These are phyloP conservation scores for Pseudopipra pipra DNA, from an alignment of 2,113 vertebrate genomes.

Conservation along the genomic window DNA sequence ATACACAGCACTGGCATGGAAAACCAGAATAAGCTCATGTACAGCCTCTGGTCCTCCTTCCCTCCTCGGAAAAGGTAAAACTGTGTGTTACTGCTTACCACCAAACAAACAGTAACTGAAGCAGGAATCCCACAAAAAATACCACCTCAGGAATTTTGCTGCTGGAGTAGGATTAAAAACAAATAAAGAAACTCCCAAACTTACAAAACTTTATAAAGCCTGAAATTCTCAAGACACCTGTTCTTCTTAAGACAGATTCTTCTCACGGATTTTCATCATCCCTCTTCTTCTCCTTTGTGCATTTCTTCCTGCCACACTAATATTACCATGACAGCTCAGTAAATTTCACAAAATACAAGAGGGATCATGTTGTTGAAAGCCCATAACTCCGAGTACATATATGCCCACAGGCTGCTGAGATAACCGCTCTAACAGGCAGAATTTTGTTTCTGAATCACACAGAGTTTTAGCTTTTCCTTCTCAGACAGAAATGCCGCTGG, in stretches of 20 bases:
- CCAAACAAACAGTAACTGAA: neutral
- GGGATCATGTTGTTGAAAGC: constrained; percentile 41
- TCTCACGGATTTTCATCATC: neutral
- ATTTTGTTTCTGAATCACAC: neutral
- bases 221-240: constrained; percentile 10
- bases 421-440: constrained; percentile 17
- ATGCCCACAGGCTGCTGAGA: constrained; percentile 34
- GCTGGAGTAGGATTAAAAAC: neutral
- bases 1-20: neutral
- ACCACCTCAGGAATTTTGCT: neutral
- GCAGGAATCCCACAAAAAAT: neutral
- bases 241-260: constrained; percentile 9
- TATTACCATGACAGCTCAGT: constrained; percentile 17
- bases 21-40: neutral
- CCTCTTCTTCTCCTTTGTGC: neutral
- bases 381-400: constrained; percentile 3
- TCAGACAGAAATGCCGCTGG: neutral
- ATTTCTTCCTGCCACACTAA: constrained; percentile 12
- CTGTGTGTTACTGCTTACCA: neutral
- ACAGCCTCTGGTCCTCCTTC: neutral
- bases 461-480: neutral
- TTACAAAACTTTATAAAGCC: constrained; percentile 7
- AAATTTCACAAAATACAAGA: constrained; percentile 49
- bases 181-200: constrained; percentile 1
- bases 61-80: neutral